Evolutionary conservation across 2,113 vertebrate species (phyloP).

Genomic region (Eidolon helvum): DNA sequence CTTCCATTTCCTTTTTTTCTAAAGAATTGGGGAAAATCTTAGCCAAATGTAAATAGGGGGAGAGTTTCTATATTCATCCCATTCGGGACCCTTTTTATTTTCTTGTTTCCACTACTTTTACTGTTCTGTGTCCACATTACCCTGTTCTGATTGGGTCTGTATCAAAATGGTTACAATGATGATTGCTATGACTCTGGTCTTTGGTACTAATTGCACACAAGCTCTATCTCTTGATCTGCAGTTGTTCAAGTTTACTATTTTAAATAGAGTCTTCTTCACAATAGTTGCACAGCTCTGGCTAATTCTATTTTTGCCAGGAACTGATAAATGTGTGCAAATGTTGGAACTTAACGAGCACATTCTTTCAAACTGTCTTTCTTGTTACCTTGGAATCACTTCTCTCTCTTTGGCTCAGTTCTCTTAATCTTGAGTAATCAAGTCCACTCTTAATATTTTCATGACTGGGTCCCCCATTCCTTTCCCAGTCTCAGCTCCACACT

Average conservation of each 20-base stretch:
- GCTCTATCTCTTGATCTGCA: neutral
- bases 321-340: neutral
- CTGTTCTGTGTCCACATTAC: neutral
- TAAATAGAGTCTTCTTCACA: neutral
- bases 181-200: neutral
- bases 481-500: neutral
- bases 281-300: neutral
- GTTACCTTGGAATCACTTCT: neutral
- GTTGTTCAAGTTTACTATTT: neutral
- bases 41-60: neutral
- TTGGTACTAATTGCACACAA: neutral
- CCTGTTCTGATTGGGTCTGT: neutral
- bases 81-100: neutral
- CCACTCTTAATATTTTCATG: neutral
- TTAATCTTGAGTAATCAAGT: neutral
- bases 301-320: neutral
- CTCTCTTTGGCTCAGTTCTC: neutral
- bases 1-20: neutral
- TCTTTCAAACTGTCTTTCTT: neutral
- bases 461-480: neutral
- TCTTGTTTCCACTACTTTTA: neutral
- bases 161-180: neutral
- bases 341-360: neutral
- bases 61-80: neutral
- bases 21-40: neutral